These are phyloP conservation scores for Ceratitis capitata DNA, from an alignment of 1,140 invertebrate genomes.

Conservation along the genomic window DNA sequence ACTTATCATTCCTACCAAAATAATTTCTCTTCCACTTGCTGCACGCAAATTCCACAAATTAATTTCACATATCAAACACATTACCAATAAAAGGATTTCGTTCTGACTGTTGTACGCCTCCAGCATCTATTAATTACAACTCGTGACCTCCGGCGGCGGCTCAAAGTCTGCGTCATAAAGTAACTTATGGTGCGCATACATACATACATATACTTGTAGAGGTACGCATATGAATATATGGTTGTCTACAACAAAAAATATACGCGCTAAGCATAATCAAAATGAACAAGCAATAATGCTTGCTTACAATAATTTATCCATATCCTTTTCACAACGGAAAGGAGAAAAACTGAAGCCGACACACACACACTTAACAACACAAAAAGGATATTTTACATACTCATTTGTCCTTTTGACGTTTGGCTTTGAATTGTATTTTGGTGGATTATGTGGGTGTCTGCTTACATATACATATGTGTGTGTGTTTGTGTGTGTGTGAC, in stretches of 20 bases:
- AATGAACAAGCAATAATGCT: slow-evolving; percentile 10
- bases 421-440: background rate
- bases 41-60: background rate
- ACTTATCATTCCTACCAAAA: no score
- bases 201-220: background rate
- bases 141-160: background rate
- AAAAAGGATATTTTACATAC: background rate
- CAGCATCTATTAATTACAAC: slow-evolving; percentile 30
- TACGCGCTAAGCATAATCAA: background rate
- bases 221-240: background rate
- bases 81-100: background rate
- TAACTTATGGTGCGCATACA: no score
- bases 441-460: background rate
- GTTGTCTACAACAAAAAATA: background rate
- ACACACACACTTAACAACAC: background rate
- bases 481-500: background rate
- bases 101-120: background rate
- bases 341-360: background rate
- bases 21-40: background rate
- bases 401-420: slow-evolving; percentile 37
- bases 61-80: background rate
- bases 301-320: slow-evolving; percentile 40
- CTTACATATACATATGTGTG: no score
- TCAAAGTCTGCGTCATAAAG: background rate
- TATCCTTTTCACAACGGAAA: slow-evolving; percentile 34